Percentiles rank a stretch among this genome's conserved stretches.
Evolutionary conservation across 2,888 invertebrate genomes (phyloP).

Genomic region (Nesidiocoris tenuis): DNA sequence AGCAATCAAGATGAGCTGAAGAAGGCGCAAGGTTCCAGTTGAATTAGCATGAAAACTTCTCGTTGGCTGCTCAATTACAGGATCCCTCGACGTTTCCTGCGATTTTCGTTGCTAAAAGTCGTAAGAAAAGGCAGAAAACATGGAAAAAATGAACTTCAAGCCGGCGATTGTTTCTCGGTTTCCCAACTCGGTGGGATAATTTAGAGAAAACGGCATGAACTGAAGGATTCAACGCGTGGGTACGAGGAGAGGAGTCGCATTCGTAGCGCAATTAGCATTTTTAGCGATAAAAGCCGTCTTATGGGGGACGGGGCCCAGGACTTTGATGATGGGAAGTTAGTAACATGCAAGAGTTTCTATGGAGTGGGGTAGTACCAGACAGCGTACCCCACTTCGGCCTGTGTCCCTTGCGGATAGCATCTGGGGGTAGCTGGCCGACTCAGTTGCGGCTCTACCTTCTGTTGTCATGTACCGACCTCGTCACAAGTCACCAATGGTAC

Average conservation of each 20-base stretch:
- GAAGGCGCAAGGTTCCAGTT: neutral
- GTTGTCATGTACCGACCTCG: conserved; percentile 29
- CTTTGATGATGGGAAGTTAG: neutral
- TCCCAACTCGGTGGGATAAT: conserved; percentile 20
- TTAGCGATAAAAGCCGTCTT: neutral
- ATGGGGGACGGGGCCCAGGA: neutral
- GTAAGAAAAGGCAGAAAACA: neutral
- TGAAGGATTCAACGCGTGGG: conserved; percentile 31
- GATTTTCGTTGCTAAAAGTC: neutral
- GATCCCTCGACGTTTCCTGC: no score
- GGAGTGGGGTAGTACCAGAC: conserved; percentile 1
- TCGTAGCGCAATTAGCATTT: conserved; percentile 21
- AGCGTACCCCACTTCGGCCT: conserved; percentile 27
- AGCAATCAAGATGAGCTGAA: no score
- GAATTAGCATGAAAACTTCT: conserved; percentile 1
- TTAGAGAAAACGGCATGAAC: conserved; percentile 24
- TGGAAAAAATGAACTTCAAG: no score
- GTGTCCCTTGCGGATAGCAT: neutral
- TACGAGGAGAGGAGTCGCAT: conserved; percentile 27
- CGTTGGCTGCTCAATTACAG: neutral
- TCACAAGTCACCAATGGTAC: conserved; percentile 23
- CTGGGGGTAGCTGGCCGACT: conserved; percentile 12
- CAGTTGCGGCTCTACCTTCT: conserved; percentile 30
- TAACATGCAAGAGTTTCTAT: conserved; percentile 2
- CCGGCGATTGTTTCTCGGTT: conserved; percentile 12